Base-by-base conservation (phyloP, 2,797 vertebrate species). In the Gymnopithys bicolor region DNA sequence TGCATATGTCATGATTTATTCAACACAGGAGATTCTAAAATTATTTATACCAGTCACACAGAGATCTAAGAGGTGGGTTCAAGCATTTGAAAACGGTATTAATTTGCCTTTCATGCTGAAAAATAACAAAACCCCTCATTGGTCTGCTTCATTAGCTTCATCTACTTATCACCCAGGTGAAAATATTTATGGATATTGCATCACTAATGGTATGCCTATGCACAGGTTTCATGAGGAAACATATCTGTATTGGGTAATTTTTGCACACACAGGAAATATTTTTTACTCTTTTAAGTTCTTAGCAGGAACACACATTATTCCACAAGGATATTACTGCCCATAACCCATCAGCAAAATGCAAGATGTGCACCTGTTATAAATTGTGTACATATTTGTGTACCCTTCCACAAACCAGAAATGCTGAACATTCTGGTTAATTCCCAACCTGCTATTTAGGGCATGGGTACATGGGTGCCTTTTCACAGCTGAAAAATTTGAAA, bases 401-500 rank as follows among this genome's bases (percentile, higher is more conserved):
- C 25, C 28, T 60, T 75, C 21, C 69, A 74, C 53, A 69, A 66
- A 75, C 19, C 73, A 77, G 32, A 74, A 80, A 71, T 3, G 10
- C 3, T 0, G 9, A 71, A 63, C 21, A 56, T 32, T 86, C 30
- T 51, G 5, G 8, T 80, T 68, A 84, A 70, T 77, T 80, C 24
- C 24, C 56, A 80, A 21, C 5, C 22, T 56, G 15, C 7, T 35
- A 7, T 32, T 32, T 4, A 33, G 24, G 41, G 28, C 9, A 19
- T 18, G 15, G 14, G 9, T 68, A 75, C 4, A 73, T 9, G 24
- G 1, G 0, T 45, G 46, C 25, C 23, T 28, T 48, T 78, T 69
- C 53, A 66, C 30, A 87, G 19, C 5, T 66, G n/a, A 87, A 90
- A 87, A 90, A 32, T 49, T 25, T 87, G 22, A 84, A 90, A 48